phyloP scores from a whole-genome alignment of 2,113 vertebrate genomes.

The Perca fluviatilis region DNA sequence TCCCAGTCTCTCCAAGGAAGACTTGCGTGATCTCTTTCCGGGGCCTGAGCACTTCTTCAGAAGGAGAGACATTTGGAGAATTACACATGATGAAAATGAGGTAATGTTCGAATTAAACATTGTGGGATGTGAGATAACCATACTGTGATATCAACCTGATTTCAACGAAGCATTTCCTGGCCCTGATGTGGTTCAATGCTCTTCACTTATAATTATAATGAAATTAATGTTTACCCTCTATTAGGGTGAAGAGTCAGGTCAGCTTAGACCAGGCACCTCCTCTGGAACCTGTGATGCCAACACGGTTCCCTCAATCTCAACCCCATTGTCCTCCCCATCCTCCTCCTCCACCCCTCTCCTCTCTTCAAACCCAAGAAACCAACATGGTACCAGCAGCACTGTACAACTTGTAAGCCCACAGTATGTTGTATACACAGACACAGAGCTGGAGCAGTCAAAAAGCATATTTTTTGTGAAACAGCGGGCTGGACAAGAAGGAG shows the following conservation, averaged over 20 bases:
- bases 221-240: not conserved
- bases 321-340: not conserved
- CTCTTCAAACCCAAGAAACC: not conserved
- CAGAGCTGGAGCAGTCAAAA: not conserved
- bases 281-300: constrained; percentile 5
- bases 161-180: not conserved
- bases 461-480: not conserved
- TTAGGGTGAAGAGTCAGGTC: constrained; percentile 12
- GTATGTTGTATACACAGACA: constrained; percentile 4
- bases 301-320: too few species aligned
- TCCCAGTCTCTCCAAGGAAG: constrained; percentile 28
- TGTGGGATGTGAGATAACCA: not conserved
- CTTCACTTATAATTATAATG: not conserved
- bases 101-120: constrained; percentile 9
- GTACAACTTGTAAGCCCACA: constrained; percentile 16
- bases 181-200: not conserved
- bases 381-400: not conserved
- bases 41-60: constrained; percentile 22
- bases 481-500: constrained; percentile 17
- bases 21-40: constrained; percentile 40
- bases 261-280: constrained; percentile 2
- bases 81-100: constrained; percentile 7
- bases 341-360: not conserved
- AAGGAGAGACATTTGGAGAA: not conserved
- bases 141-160: not conserved